A percentile compares a stretch with the other conserved stretches of the same genome.
These are phyloP conservation scores for Mamestra configurata DNA, from an alignment of 1,140 invertebrate species.

Conservation along the genomic window DNA sequence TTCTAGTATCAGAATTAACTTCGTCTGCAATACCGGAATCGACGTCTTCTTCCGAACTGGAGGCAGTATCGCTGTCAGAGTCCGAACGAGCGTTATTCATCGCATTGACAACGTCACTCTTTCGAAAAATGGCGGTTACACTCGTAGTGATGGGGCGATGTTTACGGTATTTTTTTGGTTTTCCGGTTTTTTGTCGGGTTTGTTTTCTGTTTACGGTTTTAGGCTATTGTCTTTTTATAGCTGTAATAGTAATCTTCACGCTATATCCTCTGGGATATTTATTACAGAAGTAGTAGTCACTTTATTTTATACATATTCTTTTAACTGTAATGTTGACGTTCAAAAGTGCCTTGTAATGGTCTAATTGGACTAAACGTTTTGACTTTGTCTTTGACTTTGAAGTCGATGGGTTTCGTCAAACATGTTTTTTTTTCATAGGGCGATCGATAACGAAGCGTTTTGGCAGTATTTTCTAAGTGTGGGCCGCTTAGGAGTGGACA, in stretches of 20 bases:
- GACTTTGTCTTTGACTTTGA: no score
- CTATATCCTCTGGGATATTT: no score
- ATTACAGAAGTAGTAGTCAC: no score
- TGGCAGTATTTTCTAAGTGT: no score
- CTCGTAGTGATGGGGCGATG: background rate
- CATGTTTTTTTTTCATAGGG: no score
- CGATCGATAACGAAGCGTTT: no score
- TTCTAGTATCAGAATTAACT: conserved; percentile 53
- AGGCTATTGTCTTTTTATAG: background rate
- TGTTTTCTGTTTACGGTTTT: conserved; percentile 26
- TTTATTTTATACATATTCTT: no score
- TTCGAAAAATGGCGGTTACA: conserved; percentile 15
- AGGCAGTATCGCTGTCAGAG: conserved; percentile 15
- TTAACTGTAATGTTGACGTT: no score
- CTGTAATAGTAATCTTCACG: background rate
- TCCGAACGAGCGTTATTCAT: conserved; percentile 42
- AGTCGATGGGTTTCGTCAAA: no score
- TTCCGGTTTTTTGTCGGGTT: conserved; percentile 21
- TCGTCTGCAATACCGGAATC: conserved; percentile 82
- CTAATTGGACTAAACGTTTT: no score
- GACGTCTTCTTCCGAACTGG: conserved; percentile 72
- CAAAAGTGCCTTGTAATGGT: no score
- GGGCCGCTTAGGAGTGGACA: no score
- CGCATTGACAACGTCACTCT: conserved; percentile 14
- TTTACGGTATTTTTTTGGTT: background rate